Percentiles rank a stretch among this genome's conserved stretches.
phyloP scores from a whole-genome alignment of 2,797 vertebrate genomes.

The Atherinosoma microstoma region DNA sequence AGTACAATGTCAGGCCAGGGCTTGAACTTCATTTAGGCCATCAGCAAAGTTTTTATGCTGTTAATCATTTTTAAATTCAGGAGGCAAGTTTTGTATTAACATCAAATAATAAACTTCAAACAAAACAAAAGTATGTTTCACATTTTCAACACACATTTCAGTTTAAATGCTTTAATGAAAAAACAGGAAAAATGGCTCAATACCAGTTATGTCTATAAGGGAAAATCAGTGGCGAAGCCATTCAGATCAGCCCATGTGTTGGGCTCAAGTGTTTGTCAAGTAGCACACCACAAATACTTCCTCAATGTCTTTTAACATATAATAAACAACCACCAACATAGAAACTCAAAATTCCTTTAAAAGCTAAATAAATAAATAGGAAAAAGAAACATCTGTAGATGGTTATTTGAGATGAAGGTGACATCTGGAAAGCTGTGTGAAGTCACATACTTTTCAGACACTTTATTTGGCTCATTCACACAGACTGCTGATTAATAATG shows the following conservation, averaged over 20 bases:
- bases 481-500: constrained; percentile 24
- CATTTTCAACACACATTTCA: background rate
- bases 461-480: constrained; percentile 27
- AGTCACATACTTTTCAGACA: constrained; percentile 19
- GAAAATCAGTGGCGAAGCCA: too few relatives aligned
- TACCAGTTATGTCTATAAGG: too few relatives aligned
- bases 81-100: background rate
- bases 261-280: constrained; percentile 13
- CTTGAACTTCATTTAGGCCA: background rate
- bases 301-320: constrained; percentile 14
- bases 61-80: background rate
- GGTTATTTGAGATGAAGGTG: constrained; percentile 9
- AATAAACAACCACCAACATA: background rate
- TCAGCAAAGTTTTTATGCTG: background rate
- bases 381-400: constrained; percentile 9
- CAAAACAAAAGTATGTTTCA: constrained; percentile 7
- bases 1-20: background rate
- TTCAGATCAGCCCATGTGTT: background rate
- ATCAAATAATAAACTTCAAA: background rate
- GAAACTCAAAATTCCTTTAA: constrained; percentile 12
- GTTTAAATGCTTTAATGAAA: background rate
- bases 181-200: background rate
- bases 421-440: constrained; percentile 18
- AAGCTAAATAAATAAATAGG: background rate
- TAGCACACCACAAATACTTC: background rate